phyloP scores from a whole-genome alignment of 2,113 vertebrate genomes.

The Australoheros scitulus region DNA sequence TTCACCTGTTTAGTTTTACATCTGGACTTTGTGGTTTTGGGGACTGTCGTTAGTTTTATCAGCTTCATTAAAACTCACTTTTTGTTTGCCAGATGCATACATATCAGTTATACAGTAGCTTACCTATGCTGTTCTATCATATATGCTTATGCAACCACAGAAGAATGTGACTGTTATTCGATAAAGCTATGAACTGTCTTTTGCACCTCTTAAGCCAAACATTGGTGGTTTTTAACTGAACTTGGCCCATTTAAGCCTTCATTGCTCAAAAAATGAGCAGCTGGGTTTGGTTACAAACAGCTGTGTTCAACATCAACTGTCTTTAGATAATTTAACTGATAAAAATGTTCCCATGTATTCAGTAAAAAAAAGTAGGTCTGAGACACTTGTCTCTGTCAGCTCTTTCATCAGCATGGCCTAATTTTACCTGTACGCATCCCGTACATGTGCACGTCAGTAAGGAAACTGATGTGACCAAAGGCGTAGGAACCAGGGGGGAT shows the following conservation, averaged over 20 bases:
- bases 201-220: background rate
- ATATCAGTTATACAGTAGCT: background rate
- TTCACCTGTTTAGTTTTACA: background rate
- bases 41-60: background rate
- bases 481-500: no score
- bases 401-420: background rate
- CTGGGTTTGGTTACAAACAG: constrained; percentile 41
- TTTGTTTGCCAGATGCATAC: background rate
- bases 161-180: background rate
- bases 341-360: background rate
- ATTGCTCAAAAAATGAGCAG: constrained; percentile 21
- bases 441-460: background rate
- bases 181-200: background rate
- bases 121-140: background rate
- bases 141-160: background rate
- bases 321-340: constrained; percentile 13
- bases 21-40: background rate
- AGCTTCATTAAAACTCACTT: background rate
- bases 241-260: background rate
- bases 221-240: background rate
- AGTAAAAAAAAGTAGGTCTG: background rate
- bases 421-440: background rate
- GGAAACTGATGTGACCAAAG: background rate
- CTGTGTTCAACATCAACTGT: constrained; percentile 36
- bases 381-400: background rate